A percentile compares a stretch with the other conserved stretches of the same genome.
Conservation (phyloP, 2,113 vertebrate genomes). For the Apodemus sylvaticus region DNA sequence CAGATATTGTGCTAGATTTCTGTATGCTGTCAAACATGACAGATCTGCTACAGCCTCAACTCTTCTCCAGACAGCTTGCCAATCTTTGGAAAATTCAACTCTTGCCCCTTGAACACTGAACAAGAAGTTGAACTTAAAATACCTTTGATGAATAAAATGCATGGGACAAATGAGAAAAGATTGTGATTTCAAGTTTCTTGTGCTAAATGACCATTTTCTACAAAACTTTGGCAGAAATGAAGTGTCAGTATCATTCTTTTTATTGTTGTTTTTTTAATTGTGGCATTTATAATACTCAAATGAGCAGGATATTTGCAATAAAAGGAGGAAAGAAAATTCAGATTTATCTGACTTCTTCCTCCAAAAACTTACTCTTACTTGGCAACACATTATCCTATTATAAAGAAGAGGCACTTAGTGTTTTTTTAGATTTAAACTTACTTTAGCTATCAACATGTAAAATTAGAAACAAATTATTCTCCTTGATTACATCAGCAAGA, state of each 20-base stretch:
- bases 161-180: background rate
- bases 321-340: background rate
- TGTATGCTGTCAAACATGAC: background rate
- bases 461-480: slow-evolving; percentile 27
- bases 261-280: background rate
- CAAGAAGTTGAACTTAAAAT: background rate
- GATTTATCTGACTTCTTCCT: background rate
- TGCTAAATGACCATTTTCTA: background rate
- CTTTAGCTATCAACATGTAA: background rate
- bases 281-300: background rate
- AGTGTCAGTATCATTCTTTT: background rate
- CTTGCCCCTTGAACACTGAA: background rate
- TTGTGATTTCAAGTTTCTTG: background rate
- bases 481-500: slow-evolving; percentile 28
- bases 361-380: background rate
- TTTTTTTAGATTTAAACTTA: background rate
- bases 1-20: too few relatives aligned
- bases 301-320: background rate
- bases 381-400: background rate
- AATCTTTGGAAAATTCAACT: background rate
- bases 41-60: background rate
- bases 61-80: background rate
- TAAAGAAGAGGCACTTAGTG: slow-evolving; percentile 14
- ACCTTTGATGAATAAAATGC: background rate
- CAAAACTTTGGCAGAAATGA: background rate